Base-by-base conservation (phyloP, 2,888 invertebrate genomes). In the Hipparchia sbordonii region DNA sequence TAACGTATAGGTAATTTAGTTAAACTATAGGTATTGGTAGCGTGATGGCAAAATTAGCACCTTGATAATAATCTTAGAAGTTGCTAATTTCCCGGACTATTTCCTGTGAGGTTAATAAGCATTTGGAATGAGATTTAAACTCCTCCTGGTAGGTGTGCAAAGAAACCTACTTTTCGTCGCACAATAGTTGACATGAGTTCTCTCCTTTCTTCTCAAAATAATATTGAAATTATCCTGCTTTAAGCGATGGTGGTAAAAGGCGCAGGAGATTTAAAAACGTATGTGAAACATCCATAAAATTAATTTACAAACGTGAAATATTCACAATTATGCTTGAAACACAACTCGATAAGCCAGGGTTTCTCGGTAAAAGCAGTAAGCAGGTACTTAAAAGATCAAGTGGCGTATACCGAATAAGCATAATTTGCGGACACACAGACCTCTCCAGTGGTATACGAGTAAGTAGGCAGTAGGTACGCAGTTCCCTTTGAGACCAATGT, bases 401-500 rank as follows among this genome's bases (percentile, higher is more conserved):
- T 33, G 65, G 65, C 33, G 65, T 23, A 65, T 33, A 65, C 33
- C 51, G 51, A 65, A 65, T 52, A 33, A 65, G 51, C 52, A 4
- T 52, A 51, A 65, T 33, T 65, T 65, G 23, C 62, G 62, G 13
- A 13, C 46, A 45, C 45, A 61, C 33, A 62, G n/a, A 59, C 33
- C 33, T 9, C 60, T 48, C 4, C 48, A 63, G 23, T 6, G 6
- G 10, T 7, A n/a, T 12, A 23, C 23, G 46, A 13, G 13, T 48
- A 13, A 63, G 48, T 63, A 62, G 67, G 66, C n/a, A 71, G 67
- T 57, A 57, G 7, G 74, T 57, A 61, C 54, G 52, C 46, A n/a
- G 69, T 48, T 61, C 52, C 66, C 75, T 75, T 75, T 71, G 71
- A 73, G 69, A 66, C 67, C 71, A 67, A 66, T 73, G 71, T 71